A percentile compares a stretch with the other conserved stretches of the same genome.
Conservation (phyloP, 2,888 invertebrate species). For the Drosophila subquinaria region DNA sequence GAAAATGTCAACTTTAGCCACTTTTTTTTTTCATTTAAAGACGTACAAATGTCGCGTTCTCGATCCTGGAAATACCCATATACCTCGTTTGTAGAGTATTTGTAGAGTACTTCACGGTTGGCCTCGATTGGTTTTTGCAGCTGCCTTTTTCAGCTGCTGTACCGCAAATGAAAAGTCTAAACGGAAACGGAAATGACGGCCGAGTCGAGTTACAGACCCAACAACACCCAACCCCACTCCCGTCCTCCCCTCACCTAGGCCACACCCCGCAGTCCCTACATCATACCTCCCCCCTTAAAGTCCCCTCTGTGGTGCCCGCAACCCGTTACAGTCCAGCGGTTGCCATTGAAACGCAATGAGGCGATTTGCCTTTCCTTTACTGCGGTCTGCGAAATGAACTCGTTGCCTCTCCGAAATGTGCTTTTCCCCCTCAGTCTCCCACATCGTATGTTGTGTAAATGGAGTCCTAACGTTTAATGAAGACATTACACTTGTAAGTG, state of each 20-base stretch:
- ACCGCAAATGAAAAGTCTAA: constrained; percentile 52
- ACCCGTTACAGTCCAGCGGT: constrained; percentile 44
- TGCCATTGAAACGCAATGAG: constrained; percentile 63
- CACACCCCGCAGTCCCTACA: not conserved
- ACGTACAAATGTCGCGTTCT: no score
- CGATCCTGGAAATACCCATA: no score
- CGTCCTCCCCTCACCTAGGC: not conserved
- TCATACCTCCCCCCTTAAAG: not conserved
- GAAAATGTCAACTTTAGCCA: no score
- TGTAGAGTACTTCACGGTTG: constrained; percentile 4
- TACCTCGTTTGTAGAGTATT: constrained; percentile 3
- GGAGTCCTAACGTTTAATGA: constrained; percentile 58
- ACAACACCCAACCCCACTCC: not conserved
- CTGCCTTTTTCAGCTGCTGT: constrained; percentile 35
- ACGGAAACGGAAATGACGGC: constrained; percentile 60
- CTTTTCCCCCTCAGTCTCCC: not conserved
- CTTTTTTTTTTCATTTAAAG: no score
- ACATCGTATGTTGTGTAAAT: constrained; percentile 45
- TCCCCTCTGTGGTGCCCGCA: not conserved
- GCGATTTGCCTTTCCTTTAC: constrained; percentile 45
- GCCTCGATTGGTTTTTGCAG: constrained; percentile 44
- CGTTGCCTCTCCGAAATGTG: not conserved
- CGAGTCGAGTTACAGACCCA: constrained; percentile 28
- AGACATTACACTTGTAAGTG: constrained; percentile 44
- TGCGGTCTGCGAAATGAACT: constrained; percentile 42